Evolutionary conservation across 2,113 vertebrate species (phyloP).

Genomic region (Tiliqua scincoides): DNA sequence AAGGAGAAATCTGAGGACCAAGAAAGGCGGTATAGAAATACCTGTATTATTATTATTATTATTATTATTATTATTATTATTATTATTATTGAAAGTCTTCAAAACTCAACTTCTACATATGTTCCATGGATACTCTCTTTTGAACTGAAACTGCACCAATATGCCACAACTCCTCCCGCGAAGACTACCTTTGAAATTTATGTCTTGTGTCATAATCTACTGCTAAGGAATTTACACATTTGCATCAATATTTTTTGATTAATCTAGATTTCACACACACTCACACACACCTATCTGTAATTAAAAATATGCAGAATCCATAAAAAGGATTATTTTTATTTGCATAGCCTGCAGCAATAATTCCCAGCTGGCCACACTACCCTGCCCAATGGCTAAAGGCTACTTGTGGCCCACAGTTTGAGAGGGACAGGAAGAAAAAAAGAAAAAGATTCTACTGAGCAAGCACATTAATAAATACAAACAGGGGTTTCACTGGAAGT

Average conservation of each 20-base stretch:
- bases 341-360: conserved; percentile 43
- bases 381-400: conserved; percentile 50
- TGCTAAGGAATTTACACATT: conserved; percentile 53
- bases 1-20: no score
- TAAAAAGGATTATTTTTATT: conserved; percentile 51
- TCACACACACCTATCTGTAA: conserved; percentile 42
- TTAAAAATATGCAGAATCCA: conserved; percentile 61
- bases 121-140: not conserved
- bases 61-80: no score
- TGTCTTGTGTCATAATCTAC: conserved; percentile 17
- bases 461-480: conserved; percentile 70
- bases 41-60: no score
- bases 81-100: not conserved
- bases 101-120: conserved; percentile 2
- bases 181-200: conserved; percentile 40
- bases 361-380: conserved; percentile 51
- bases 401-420: conserved; percentile 55
- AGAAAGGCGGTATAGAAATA: no score
- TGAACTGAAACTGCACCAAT: not conserved
- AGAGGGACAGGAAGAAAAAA: conserved; percentile 28
- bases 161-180: not conserved
- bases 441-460: conserved; percentile 55
- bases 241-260: no score
- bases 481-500: conserved; percentile 50
- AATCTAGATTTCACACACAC: no score